Evolutionary conservation across 2,113 vertebrate species (phyloP), one percentile per base, ranked within the genome.

Genomic region (Mustela nigripes): DNA sequence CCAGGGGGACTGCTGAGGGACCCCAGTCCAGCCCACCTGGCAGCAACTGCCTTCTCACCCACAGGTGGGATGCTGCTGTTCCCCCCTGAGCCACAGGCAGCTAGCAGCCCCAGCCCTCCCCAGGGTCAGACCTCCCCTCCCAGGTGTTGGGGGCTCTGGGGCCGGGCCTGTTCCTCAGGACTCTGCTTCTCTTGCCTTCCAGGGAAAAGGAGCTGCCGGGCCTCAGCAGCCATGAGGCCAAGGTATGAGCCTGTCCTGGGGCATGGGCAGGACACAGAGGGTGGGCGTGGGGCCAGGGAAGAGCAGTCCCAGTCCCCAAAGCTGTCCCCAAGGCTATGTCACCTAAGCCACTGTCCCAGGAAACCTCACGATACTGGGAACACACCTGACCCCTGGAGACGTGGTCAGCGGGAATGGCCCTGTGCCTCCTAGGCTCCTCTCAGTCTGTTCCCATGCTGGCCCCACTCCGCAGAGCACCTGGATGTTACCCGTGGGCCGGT

Each of bases 301-400:
- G 0, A 0, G 19, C 69, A 73, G 16, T 21, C 50, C n/a, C 50
- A 12, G 18, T 39, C 53, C 53, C 53, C 36, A 10, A 36, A 16
- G 36, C 18, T 8, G 8, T 28, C 8, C 74, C 24, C 14, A 14
- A 26, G 42, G 28, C 12, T 3, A 0, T 10, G 18, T 48, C 26
- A 48, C 45, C 15, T 18, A 31, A 31, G 7, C 74, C 2, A 26
- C 74, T 1, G 15, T 78, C 45, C 15, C 45, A 50, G 74, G 2
- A 2, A 2, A 1, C 0, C 28, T 2, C 2, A 1, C 2, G 11
- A 1, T 1, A 39, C 73, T 0, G 7, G 42, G 65, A n/a, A 33
- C 14, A 1, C 2, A 1, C 63, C 63, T 8, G 31, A 42, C 5
- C 7, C 71, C 1, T 5, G 0, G 39, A 42, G 71, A 39, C 22